Evolutionary conservation across 35 echinoderm and acorn worm species (phyloP).

Genomic region (Amphiura filiformis): DNA sequence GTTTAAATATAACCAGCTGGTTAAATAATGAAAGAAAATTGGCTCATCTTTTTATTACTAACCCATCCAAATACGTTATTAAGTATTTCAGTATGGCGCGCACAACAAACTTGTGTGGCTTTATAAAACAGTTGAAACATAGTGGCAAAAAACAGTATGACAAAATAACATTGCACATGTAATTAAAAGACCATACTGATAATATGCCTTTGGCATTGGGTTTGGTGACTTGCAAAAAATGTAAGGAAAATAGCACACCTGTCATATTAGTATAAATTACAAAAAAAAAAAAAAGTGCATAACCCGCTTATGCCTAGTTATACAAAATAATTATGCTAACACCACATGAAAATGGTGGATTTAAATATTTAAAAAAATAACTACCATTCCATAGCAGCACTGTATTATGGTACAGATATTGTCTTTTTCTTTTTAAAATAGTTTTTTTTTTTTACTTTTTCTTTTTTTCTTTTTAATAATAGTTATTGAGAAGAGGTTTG

Average conservation of each 20-base stretch:
- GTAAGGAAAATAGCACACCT: constrained; percentile 9
- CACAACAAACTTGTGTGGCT: neutral
- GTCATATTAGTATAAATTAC: constrained; percentile 5
- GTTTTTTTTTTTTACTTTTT: neutral
- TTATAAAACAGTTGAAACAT: constrained; percentile 2
- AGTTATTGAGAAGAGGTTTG: neutral
- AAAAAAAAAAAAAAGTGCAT: constrained; percentile 11
- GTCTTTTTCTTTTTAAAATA: neutral
- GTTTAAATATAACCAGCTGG: neutral
- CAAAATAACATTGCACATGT: constrained; percentile 11
- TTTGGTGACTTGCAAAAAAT: constrained; percentile 10
- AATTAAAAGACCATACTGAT: constrained; percentile 15
- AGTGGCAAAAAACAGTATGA: constrained; percentile 3
- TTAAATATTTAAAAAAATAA: constrained; percentile 17
- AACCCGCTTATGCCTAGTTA: constrained; percentile 11
- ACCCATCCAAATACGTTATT: neutral
- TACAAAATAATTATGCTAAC: constrained; percentile 12
- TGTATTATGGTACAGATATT: constrained; percentile 12
- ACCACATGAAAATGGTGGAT: constrained; percentile 10
- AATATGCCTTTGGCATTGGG: neutral
- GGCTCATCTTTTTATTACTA: neutral
- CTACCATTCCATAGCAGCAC: constrained; percentile 13
- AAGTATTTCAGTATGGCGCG: constrained; percentile 3
- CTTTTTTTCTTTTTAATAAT: neutral
- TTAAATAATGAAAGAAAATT: neutral